These are phyloP conservation scores for Drosophila nasuta DNA, from an alignment of 1,140 invertebrate genomes.

Conservation along the genomic window DNA sequence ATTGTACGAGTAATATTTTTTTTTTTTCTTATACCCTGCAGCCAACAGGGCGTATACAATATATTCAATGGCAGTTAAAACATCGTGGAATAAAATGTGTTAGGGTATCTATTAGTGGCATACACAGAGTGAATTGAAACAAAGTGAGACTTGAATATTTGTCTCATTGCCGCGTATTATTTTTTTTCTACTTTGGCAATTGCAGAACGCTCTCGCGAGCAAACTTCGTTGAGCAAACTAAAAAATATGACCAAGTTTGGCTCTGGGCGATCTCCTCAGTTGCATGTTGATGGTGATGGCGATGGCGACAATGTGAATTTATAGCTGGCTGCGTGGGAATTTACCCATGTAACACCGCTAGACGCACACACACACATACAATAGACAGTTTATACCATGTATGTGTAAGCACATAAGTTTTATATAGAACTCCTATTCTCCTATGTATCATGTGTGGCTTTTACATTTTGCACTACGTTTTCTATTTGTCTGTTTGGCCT, in stretches of 20 bases:
- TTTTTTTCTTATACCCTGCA: conserved; percentile 21
- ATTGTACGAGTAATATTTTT: conserved; percentile 57
- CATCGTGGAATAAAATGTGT: neutral
- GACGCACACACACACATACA: conserved; percentile 13
- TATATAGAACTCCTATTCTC: neutral
- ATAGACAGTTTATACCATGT: conserved; percentile 21
- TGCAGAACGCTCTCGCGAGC: conserved; percentile 55
- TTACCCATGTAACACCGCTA: conserved; percentile 44
- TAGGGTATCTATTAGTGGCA: neutral
- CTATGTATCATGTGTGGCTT: conserved; percentile 52
- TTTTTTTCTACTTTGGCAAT: conserved; percentile 63
- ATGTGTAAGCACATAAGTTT: conserved; percentile 1
- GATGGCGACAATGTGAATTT: conserved; percentile 72
- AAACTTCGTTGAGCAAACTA: conserved; percentile 60
- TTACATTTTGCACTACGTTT: conserved; percentile 55
- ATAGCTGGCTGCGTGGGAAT: conserved; percentile 75
- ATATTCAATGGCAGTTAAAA: neutral
- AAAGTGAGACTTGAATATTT: conserved; percentile 62
- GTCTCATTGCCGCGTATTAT: conserved; percentile 63
- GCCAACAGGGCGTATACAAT: neutral
- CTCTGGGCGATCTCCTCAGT: conserved; percentile 68
- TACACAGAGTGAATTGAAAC: neutral
- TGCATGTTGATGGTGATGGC: conserved; percentile 36
- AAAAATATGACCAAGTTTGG: conserved; percentile 79
- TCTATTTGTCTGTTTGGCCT: conserved; percentile 52